Base-by-base conservation (phyloP, 2,113 vertebrate genomes). In the Tychaedon coryphoeus region DNA sequence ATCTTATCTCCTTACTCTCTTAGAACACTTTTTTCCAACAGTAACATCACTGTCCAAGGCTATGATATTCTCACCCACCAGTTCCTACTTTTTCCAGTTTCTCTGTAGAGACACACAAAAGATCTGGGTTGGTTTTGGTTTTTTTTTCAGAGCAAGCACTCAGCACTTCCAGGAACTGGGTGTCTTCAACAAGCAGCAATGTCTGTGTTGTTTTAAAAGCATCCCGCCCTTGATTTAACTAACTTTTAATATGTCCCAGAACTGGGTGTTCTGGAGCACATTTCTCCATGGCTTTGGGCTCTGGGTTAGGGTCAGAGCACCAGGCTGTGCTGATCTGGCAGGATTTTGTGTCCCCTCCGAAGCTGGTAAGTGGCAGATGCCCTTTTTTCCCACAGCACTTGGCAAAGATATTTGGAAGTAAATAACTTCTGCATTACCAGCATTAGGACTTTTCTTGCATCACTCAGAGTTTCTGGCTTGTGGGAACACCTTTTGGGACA, bases 401-500 rank as follows among this genome's bases (percentile, higher is more conserved):
- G 29, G 23, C 40, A 54, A 89, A 43, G 72, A 10, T 28, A 24
- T 36, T 2, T 51, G 26, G 38, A 53, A 61, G 0, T 9, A 23
- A 10, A 18, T 4, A 20, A 47, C 2, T 0, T 28, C 24, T 26
- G 18, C 29, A 43, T 29, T 1, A 1, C 19, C 4, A 2, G 10
- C 36, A 8, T 19, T 13, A 17, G 43, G n/a, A 26, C 3, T 85
- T 81, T 78, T 19, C 66, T 28, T 33, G 24, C 23, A 17, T 36
- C 0, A 0, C n/a, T 14, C 6, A 8, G n/a, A 42, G 24, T 69
- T 88, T 92, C 54, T 77, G 47, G 45, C 25, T 51, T 54, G 9
- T 54, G 50, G 73, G 76, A 58, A 13, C 34, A 71, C 42, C 5
- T 82, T 40, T 36, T 0, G 2, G 23, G 57, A 17, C 26, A 53